A percentile compares a stretch with the other conserved stretches of the same genome.
Evolutionary conservation across 1,140 invertebrate species (phyloP).

Genomic region (Pteromalus puparum): DNA sequence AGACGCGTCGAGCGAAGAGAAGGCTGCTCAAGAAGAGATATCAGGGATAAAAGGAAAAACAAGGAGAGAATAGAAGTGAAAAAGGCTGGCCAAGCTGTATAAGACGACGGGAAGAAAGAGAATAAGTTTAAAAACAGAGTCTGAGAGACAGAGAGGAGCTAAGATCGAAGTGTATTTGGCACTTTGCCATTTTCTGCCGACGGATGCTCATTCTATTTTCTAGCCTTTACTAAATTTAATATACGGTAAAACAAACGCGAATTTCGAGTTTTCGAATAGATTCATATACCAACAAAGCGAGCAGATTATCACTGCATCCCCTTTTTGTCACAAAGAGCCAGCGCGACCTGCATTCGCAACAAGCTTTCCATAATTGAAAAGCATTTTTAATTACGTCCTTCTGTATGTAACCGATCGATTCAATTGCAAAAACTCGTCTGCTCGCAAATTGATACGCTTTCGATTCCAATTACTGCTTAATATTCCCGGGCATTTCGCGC

Average conservation of each 20-base stretch:
- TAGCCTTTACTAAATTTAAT: background rate
- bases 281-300: too few relatives aligned
- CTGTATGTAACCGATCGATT: background rate
- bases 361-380: background rate
- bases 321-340: too few relatives aligned
- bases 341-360: too few relatives aligned
- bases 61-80: background rate
- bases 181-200: background rate
- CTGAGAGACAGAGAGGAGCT: background rate
- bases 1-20: conserved; percentile 46
- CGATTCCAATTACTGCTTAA: background rate
- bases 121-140: background rate
- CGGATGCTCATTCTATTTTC: background rate
- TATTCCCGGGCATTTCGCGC: background rate
- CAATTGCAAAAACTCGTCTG: background rate
- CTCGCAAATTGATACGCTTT: background rate
- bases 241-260: too few relatives aligned
- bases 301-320: too few relatives aligned
- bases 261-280: too few relatives aligned
- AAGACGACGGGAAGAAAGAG: background rate
- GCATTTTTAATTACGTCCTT: background rate
- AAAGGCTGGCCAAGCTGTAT: background rate
- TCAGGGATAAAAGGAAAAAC: background rate
- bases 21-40: conserved; percentile 14
- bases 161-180: conserved; percentile 32